Evolutionary conservation across 1,140 invertebrate genomes (phyloP), one percentile per base, ranked within the genome.

Genomic region (Drosophila saltans): DNA sequence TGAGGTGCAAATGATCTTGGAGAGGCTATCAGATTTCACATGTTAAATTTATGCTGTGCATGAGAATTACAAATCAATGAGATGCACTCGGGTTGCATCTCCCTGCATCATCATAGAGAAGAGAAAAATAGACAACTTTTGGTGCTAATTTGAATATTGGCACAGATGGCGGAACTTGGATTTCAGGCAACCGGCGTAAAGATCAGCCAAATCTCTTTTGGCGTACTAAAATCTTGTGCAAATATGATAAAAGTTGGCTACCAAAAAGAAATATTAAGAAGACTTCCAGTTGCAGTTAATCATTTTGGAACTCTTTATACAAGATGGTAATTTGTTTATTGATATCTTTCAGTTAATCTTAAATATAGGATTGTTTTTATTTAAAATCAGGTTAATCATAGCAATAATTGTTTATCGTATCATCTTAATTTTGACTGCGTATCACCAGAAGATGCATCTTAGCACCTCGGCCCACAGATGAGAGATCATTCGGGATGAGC

Each of bases 31-130:
- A 76, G 84, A 89, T 90, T 90, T 89, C 84, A 81, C 84, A 84
- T 89, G 84, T 72, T 75, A 72, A 89, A 90, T 89, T 89, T 89
- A 89, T 89, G 71, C 84, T 69, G 72, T 45, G 69, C 78, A 77
- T 75, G 72, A 62, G 84, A 89, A 89, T 89, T 84, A 89, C 84
- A 89, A 89, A 89, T 89, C 85, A 89, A 89, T 89, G 84, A 89
- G 74, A 89, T 88, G 84, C 84, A 64, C 55, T 59, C 39, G 4
- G 45, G 59, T 65, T 69, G 16, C 62, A 64, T 39, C 57, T 68
- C 36, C 41, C 33, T 72, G 78, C 78, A 78, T 80, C 63, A 64
- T n/a, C 40, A 30, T 26, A 7, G 30, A 28, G 73, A 30, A 24
- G 41, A 43, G 55, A 39, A 74, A 80, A 76, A 59, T 78, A 59